Percentiles rank a stretch among this genome's conserved stretches.
Conservation (phyloP, 1,140 invertebrate species). For the Oryctes rhinoceros region DNA sequence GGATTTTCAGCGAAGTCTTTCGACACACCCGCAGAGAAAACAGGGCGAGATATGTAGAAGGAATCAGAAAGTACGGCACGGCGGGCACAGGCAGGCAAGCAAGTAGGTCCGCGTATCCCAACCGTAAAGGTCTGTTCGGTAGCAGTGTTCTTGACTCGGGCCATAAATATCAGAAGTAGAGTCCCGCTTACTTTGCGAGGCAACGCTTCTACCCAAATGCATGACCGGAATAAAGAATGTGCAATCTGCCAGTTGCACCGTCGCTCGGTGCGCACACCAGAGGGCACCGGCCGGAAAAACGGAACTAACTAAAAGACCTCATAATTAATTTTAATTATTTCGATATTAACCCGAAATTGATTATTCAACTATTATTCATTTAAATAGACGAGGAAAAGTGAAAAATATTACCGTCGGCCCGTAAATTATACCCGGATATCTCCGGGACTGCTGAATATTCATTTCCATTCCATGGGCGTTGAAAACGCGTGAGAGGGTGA, state of each 20-base stretch:
- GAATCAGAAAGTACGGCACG: slow-evolving; percentile 20
- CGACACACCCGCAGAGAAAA: slow-evolving; percentile 26
- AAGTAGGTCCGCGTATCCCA: neutral
- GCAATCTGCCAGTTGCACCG: slow-evolving; percentile 33
- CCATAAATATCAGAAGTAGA: slow-evolving; percentile 36
- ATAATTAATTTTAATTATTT: slow-evolving; percentile 36
- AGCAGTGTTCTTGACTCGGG: slow-evolving; percentile 31
- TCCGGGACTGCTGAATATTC: slow-evolving; percentile 23
- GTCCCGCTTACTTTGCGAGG: slow-evolving; percentile 36
- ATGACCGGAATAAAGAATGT: slow-evolving; percentile 37
- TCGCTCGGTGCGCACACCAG: neutral
- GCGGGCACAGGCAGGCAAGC: neutral
- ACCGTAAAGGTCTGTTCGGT: slow-evolving; percentile 25
- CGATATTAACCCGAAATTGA: slow-evolving; percentile 33
- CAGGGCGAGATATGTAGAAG: slow-evolving; percentile 19
- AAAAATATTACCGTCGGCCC: slow-evolving; percentile 21
- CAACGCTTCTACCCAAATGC: slow-evolving; percentile 33
- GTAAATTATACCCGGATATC: slow-evolving; percentile 34
- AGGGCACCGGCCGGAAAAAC: neutral
- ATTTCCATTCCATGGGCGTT: slow-evolving; percentile 6
- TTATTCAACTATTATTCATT: slow-evolving; percentile 37
- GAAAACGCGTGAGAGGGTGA: slow-evolving; percentile 9
- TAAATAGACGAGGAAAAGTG: slow-evolving; percentile 34
- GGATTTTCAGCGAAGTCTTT: slow-evolving; percentile 20
- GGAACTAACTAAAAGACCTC: slow-evolving; percentile 12